These are phyloP conservation scores for Cryptus viduatorius DNA, from an alignment of 2,888 invertebrate species.

Conservation along the genomic window DNA sequence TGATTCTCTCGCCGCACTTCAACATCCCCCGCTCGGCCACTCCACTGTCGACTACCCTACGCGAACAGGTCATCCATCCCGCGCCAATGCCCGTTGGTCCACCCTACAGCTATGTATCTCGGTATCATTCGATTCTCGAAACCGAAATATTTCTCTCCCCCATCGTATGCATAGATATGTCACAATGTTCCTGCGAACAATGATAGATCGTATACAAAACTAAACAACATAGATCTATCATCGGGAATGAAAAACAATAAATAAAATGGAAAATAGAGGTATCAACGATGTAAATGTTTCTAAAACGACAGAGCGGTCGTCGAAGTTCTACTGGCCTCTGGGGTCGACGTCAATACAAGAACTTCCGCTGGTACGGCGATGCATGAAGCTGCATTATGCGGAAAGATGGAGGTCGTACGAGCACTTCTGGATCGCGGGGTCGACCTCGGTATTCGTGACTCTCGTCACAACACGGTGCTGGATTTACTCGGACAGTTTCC, in stretches of 20 bases:
- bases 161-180: not conserved
- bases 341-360: conserved; percentile 94
- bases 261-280: conserved; percentile 2
- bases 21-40: conserved; percentile 28
- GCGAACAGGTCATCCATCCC: conserved; percentile 58
- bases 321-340: conserved; percentile 92
- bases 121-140: conserved; percentile 33
- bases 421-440: conserved; percentile 93
- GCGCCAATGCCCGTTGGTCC: conserved; percentile 50
- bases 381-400: conserved; percentile 97
- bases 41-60: conserved; percentile 51
- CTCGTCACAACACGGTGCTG: conserved; percentile 93
- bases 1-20: conserved; percentile 55
- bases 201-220: not conserved
- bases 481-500: conserved; percentile 95
- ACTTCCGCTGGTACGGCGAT: conserved; percentile 95
- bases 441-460: conserved; percentile 92
- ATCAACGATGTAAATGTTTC: conserved; percentile 7
- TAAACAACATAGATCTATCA: not conserved
- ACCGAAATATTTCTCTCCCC: conserved; percentile 33
- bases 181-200: not conserved
- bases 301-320: conserved; percentile 90
- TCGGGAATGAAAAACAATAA: not conserved
- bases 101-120: conserved; percentile 4
- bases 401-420: conserved; percentile 95